These are phyloP conservation scores for Dicaeum eximium DNA, from an alignment of 2,113 vertebrate genomes.

Conservation along the genomic window DNA sequence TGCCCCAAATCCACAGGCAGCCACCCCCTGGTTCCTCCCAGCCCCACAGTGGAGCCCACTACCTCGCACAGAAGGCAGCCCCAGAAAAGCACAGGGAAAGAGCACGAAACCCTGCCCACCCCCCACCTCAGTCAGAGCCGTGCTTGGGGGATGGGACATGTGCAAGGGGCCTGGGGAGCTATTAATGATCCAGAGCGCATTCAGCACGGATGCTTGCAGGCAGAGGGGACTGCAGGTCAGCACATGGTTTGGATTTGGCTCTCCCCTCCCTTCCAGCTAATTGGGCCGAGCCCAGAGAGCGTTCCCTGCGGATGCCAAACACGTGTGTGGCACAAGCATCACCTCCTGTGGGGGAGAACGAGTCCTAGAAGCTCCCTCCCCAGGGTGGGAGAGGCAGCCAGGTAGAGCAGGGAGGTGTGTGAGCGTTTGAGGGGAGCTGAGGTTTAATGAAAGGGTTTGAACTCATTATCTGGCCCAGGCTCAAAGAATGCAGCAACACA, in stretches of 20 bases:
- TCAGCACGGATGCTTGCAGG: neutral
- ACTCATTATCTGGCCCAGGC: neutral
- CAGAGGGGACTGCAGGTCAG: conserved; percentile 43
- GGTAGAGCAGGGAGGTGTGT: neutral
- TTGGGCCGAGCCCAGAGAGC: neutral
- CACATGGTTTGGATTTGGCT: conserved; percentile 58
- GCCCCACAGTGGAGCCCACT: fast-evolving
- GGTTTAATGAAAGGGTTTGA: neutral
- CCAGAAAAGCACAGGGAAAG: neutral
- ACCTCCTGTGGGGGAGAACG: neutral
- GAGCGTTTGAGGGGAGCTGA: neutral
- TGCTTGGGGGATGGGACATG: neutral
- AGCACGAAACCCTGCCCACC: neutral
- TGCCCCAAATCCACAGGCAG: neutral
- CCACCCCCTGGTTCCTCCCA: neutral
- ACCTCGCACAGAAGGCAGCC: neutral
- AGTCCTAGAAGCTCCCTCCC: neutral
- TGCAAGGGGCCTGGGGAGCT: neutral
- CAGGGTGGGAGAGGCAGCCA: neutral
- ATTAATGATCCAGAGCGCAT: neutral
- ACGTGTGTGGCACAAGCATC: neutral
- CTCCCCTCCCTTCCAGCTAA: conserved; percentile 5
- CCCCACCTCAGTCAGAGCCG: neutral
- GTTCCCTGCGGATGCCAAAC: neutral
- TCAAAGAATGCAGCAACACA: conserved; percentile 20